These are phyloP conservation scores for Microctonus hyperodae DNA, from an alignment of 2,888 invertebrate species.

Conservation along the genomic window DNA sequence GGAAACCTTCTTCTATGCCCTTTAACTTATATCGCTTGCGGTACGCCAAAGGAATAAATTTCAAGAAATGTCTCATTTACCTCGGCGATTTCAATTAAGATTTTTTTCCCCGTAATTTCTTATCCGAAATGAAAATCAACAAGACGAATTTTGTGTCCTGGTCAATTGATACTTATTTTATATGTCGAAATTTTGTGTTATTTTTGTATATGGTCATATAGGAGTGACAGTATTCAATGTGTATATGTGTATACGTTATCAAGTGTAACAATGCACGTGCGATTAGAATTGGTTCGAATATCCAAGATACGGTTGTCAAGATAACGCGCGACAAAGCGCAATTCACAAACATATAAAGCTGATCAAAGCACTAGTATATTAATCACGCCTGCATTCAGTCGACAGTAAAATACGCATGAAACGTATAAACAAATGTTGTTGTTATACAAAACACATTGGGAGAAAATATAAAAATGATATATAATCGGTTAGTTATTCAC, in stretches of 20 bases:
- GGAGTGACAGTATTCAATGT: too few relatives aligned
- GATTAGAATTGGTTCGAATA: slow-evolving; percentile 14
- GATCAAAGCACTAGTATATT: background rate
- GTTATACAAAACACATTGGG: background rate
- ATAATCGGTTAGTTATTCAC: background rate
- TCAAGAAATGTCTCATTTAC: background rate
- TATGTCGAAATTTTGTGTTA: background rate
- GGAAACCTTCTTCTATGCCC: slow-evolving; percentile 1
- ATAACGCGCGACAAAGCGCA: background rate
- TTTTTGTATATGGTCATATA: background rate
- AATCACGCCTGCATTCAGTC: background rate
- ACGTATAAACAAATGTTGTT: background rate
- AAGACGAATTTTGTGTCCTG: background rate
- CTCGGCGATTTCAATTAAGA: background rate
- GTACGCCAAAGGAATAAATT: background rate
- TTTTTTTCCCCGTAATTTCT: background rate
- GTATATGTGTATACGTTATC: too few relatives aligned
- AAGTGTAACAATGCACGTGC: slow-evolving; percentile 13
- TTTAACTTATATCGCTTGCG: background rate
- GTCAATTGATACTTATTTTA: background rate
- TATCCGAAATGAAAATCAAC: background rate
- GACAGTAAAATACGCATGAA: background rate
- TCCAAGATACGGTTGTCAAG: slow-evolving; percentile 1
- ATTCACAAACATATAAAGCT: background rate
- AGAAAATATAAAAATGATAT: background rate